Evolutionary conservation across 2,113 vertebrate species (phyloP), one percentile per base, ranked within the genome.

Genomic region (Thalassoma bifasciatum): DNA sequence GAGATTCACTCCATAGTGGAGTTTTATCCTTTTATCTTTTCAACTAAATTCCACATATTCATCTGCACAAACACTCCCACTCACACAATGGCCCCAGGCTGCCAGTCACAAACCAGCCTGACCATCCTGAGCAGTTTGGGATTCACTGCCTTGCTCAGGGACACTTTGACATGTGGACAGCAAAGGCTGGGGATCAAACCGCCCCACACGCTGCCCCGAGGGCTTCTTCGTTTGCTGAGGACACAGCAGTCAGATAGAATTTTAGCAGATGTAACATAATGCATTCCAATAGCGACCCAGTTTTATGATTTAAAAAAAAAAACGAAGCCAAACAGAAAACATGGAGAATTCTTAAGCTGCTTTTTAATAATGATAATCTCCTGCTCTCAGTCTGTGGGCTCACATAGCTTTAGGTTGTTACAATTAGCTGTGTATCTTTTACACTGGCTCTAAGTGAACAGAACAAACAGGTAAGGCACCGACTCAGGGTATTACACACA

Each of bases 231-330:
- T 9, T 44, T 60, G 38, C 21, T 42, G 34, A 38, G 7, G 56
- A 58, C 56, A 38, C 34, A 38, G 36, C 14, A 12, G 56, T 59
- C 56, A 38, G n/a, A n/a, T 22, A 22, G 14, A 16, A 46, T 49
- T 49, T n/a, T 49, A 49, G 17, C 46, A 49, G n/a, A 49, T 17
- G 16, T 4, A 46, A 46, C 23, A 37, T 6, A 42, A 42, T 60
- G 46, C 37, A 46, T 46, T 46, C 44, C 14, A 60, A 60, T 24
- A 13, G 58, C 22, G 38, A 60, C 58, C 37, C 22, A 60, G 58
- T 44, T 60, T 59, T 49, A 21, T 10, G 19, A 19, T 8, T n/a
- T n/a, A n/a, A n/a, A n/a, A n/a, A n/a, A n/a, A n/a, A 49, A 49
- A n/a, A n/a, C n/a, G 9, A 19, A n/a, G 19, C 2, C 17, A 49